Evolutionary conservation across 2,113 vertebrate genomes (phyloP).

Genomic region (Trachemys scripta): DNA sequence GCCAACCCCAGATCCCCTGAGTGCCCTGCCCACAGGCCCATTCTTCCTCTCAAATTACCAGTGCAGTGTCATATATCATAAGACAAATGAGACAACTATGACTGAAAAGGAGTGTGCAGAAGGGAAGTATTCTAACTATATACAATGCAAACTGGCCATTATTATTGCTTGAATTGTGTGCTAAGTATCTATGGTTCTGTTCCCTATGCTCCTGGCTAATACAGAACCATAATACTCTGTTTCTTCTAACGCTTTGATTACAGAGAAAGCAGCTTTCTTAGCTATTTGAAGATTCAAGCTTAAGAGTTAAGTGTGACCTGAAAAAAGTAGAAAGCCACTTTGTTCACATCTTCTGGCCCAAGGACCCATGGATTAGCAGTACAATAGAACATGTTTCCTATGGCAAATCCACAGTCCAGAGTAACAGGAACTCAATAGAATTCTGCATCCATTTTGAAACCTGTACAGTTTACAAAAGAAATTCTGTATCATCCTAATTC

Average conservation of each 20-base stretch:
- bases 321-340: neutral
- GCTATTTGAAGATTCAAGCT: neutral
- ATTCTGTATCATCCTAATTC: constrained; percentile 60
- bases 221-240: neutral
- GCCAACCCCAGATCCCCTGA: neutral
- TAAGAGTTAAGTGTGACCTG: neutral
- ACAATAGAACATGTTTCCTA: neutral
- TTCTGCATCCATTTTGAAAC: constrained; percentile 34
- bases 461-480: constrained; percentile 30
- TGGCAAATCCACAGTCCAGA: neutral
- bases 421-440: neutral
- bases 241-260: neutral
- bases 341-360: neutral
- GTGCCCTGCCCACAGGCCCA: neutral
- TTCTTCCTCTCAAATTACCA: neutral
- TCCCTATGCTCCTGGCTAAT: neutral
- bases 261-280: neutral
- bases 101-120: neutral
- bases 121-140: fast-evolving
- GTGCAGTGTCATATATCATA: neutral
- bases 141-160: neutral
- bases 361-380: neutral
- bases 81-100: neutral
- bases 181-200: neutral
- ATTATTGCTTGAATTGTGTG: neutral